Evolutionary conservation across 2,797 vertebrate species (phyloP).

Genomic region (Phylloscopus collybita): DNA sequence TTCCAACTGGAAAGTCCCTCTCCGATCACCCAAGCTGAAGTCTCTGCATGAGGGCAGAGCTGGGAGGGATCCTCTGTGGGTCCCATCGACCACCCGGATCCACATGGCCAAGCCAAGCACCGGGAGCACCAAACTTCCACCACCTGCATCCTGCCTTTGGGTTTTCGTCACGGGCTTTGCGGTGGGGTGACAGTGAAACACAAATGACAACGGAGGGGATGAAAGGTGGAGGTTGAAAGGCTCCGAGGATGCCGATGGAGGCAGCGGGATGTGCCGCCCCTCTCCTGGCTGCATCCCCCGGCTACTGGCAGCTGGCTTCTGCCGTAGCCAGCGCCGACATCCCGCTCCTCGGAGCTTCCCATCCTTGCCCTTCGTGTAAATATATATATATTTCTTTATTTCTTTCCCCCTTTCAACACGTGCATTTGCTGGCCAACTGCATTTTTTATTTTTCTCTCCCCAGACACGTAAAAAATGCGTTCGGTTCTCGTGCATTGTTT

Average conservation of each 20-base stretch:
- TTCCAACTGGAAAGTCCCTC: neutral
- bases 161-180: rapidly evolving
- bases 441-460: constrained; percentile 67
- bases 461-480: constrained; percentile 73
- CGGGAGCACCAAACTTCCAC: neutral
- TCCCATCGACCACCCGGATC: rapidly evolving
- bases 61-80: neutral
- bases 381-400: constrained; percentile 48
- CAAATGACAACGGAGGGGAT: neutral
- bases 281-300: neutral
- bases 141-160: neutral
- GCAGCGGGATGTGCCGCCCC: rapidly evolving
- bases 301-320: constrained; percentile 69
- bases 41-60: neutral
- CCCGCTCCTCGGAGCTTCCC: neutral
- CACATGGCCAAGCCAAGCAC: rapidly evolving
- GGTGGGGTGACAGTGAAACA: neutral
- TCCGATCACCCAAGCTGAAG: rapidly evolving
- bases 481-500: constrained; percentile 88
- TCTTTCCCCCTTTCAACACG: constrained; percentile 53
- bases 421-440: constrained; percentile 91
- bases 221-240: neutral
- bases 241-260: neutral
- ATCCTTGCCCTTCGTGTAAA: constrained; percentile 24
- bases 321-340: neutral